Percentiles rank a stretch among this genome's conserved stretches.
Conservation (phyloP, 2,113 vertebrate genomes). For the Calypte anna region DNA sequence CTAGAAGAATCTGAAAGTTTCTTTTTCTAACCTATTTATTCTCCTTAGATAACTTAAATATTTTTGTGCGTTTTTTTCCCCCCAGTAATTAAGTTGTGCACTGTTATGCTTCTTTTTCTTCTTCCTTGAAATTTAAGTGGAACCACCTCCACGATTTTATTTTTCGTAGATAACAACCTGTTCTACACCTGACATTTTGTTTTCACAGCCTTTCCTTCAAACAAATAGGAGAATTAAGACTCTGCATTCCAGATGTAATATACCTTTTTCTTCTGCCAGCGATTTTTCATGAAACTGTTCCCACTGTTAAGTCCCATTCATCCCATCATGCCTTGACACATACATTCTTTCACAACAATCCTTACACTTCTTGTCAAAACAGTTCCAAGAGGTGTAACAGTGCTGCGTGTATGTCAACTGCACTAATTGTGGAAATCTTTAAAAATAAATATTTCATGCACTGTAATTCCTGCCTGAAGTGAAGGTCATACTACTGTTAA, state of each 20-base stretch:
- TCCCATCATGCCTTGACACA: slow-evolving; percentile 38
- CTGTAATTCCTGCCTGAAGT: slow-evolving; percentile 26
- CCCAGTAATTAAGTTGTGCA: not conserved
- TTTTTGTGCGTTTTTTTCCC: fast-evolving
- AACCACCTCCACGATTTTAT: not conserved
- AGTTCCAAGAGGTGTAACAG: not conserved
- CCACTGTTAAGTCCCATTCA: slow-evolving; percentile 5
- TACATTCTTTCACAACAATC: not conserved
- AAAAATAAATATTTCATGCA: slow-evolving; percentile 5
- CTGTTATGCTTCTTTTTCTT: not conserved
- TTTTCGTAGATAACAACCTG: not conserved
- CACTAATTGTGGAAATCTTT: slow-evolving; percentile 21
- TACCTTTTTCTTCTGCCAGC: not conserved
- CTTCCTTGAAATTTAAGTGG: not conserved
- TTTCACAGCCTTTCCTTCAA: not conserved
- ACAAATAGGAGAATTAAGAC: not conserved
- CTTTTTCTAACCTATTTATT: not conserved
- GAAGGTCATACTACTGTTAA: not conserved
- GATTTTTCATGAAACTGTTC: slow-evolving; percentile 27
- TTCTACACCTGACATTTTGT: not conserved
- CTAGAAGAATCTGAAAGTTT: not conserved
- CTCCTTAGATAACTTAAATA: not conserved
- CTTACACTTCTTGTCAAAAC: slow-evolving; percentile 30
- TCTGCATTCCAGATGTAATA: not conserved
- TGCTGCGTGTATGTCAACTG: not conserved